Conservation (phyloP, 2,888 invertebrate genomes). For the Saturnia japonica region DNA sequence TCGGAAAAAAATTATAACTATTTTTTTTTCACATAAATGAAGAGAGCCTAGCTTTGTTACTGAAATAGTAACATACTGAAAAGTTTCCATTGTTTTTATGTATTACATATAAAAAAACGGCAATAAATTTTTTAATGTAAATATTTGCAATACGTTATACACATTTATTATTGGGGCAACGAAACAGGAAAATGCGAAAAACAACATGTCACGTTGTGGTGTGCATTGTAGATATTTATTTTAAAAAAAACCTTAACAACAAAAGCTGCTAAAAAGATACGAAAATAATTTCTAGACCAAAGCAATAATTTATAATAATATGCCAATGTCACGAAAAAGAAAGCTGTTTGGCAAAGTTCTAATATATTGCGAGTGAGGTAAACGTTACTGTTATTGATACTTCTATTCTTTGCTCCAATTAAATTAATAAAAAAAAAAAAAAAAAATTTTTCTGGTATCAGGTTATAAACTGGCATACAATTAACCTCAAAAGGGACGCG, state of each 20-base stretch:
- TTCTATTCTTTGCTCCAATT: neutral
- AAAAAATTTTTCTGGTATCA: too few relatives aligned
- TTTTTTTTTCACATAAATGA: too few relatives aligned
- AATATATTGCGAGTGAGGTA: constrained; percentile 17
- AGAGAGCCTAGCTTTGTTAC: too few relatives aligned
- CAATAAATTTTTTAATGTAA: too few relatives aligned
- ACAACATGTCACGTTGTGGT: neutral
- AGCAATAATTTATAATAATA: constrained; percentile 27
- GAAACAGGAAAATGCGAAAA: constrained; percentile 1
- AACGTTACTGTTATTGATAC: neutral
- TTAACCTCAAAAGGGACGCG: too few relatives aligned
- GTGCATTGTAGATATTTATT: neutral
- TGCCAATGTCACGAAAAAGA: constrained; percentile 30
- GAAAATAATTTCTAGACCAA: constrained; percentile 27
- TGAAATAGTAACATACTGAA: too few relatives aligned
- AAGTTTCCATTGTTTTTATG: too few relatives aligned
- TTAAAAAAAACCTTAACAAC: neutral
- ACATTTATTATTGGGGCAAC: neutral
- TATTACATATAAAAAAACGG: too few relatives aligned
- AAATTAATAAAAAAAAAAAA: neutral
- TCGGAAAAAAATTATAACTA: too few relatives aligned
- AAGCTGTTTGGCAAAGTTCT: constrained; percentile 35
- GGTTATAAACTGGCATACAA: too few relatives aligned
- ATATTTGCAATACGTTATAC: neutral
- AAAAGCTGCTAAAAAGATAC: neutral